Conservation (phyloP, 1,140 invertebrate species). For the Bilobella aurantiaca region DNA sequence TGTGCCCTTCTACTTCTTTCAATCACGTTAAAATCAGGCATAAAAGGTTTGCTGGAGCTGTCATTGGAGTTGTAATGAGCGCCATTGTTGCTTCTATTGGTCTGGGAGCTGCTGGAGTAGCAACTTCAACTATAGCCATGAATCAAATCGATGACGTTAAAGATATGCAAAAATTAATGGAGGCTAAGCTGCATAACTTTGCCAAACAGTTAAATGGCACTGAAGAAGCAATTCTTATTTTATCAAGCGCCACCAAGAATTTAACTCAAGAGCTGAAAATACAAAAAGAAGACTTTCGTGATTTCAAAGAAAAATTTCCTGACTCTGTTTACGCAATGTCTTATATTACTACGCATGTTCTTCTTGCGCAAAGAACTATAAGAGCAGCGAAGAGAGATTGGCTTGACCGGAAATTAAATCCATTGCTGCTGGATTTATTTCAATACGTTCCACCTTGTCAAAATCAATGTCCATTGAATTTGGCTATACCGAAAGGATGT, state of each 20-base stretch:
- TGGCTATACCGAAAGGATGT: background rate
- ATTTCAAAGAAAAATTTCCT: background rate
- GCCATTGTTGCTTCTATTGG: no score
- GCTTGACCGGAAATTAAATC: background rate
- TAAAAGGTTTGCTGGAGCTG: background rate
- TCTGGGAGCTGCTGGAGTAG: no score
- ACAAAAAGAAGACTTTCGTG: background rate
- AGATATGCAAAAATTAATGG: background rate
- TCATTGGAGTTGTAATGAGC: background rate
- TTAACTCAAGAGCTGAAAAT: background rate
- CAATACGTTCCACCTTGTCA: background rate
- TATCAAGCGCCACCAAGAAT: background rate
- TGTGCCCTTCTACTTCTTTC: slow-evolving; percentile 12
- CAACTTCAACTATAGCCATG: background rate
- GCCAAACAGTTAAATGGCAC: background rate
- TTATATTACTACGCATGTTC: background rate
- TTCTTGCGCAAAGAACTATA: background rate
- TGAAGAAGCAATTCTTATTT: background rate
- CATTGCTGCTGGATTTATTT: background rate
- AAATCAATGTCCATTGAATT: background rate
- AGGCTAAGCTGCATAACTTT: background rate
- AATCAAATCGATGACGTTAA: background rate
- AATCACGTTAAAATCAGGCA: background rate
- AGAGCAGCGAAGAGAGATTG: background rate
- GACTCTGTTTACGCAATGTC: background rate